phyloP scores from a whole-genome alignment of 1,140 invertebrate genomes.

The Aphaenogaster rudis region DNA sequence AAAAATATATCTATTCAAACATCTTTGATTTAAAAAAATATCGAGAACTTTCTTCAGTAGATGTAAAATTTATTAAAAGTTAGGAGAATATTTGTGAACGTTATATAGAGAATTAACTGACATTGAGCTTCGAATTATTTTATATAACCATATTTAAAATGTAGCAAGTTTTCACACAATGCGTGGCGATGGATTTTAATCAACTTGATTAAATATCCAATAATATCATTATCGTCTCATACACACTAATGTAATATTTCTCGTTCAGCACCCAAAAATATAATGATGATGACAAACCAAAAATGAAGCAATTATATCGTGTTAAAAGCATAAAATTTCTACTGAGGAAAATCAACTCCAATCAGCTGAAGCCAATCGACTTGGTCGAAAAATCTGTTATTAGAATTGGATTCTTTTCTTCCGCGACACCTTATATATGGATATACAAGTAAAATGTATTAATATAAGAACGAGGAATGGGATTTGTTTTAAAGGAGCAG shows the following conservation, averaged over 20 bases:
- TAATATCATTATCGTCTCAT: slow-evolving; percentile 25
- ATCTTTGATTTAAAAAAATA: background rate
- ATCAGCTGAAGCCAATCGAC: background rate
- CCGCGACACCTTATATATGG: background rate
- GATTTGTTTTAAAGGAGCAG: background rate
- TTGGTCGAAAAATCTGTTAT: background rate
- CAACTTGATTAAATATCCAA: slow-evolving; percentile 50
- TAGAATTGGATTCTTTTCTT: background rate
- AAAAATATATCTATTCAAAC: background rate
- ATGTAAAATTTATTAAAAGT: background rate
- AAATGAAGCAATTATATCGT: background rate
- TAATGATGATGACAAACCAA: background rate
- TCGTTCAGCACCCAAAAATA: slow-evolving; percentile 21
- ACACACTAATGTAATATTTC: slow-evolving; percentile 19
- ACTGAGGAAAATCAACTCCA: background rate
- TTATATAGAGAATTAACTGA: slow-evolving; percentile 5
- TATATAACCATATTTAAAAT: slow-evolving; percentile 1
- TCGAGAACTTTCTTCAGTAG: background rate
- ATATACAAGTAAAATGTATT: background rate
- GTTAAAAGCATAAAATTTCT: background rate
- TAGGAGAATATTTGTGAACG: background rate
- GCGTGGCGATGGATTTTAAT: slow-evolving; percentile 15
- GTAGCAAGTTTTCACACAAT: slow-evolving; percentile 9
- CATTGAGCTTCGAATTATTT: background rate
- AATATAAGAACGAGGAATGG: slow-evolving; percentile 14